These are phyloP conservation scores for Ferdinandea cuprea DNA, from an alignment of 2,888 invertebrate species.

Conservation along the genomic window DNA sequence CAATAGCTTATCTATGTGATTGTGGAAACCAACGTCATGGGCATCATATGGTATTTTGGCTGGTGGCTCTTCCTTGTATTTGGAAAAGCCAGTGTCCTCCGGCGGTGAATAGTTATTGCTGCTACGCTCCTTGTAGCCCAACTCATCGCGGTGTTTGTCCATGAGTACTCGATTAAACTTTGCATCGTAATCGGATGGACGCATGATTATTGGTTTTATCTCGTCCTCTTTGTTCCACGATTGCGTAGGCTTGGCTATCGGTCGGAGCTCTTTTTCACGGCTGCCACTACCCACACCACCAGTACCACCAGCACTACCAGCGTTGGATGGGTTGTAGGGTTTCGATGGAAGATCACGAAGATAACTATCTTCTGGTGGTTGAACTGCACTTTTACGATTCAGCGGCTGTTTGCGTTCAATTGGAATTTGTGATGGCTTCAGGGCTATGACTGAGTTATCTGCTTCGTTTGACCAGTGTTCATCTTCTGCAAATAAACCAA, in stretches of 20 bases:
- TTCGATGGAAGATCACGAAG: slow-evolving; percentile 82
- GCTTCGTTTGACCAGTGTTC: slow-evolving; percentile 83
- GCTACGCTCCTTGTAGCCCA: slow-evolving; percentile 77
- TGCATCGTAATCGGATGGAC: slow-evolving; percentile 82
- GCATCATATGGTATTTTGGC: slow-evolving; percentile 67
- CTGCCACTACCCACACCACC: slow-evolving; percentile 62
- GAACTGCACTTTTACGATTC: slow-evolving; percentile 81
- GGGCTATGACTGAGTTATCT: slow-evolving; percentile 82
- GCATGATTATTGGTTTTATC: slow-evolving; percentile 82
- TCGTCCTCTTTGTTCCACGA: slow-evolving; percentile 82
- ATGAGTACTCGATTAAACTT: slow-evolving; percentile 82
- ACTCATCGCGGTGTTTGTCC: slow-evolving; percentile 74
- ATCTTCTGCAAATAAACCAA: slow-evolving; percentile 79
- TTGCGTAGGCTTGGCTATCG: slow-evolving; percentile 64
- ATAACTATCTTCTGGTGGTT: slow-evolving; percentile 81
- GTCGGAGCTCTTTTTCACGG: slow-evolving; percentile 71
- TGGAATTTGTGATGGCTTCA: slow-evolving; percentile 81
- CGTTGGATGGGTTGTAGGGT: slow-evolving; percentile 79
- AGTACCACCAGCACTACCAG: slow-evolving; percentile 39
- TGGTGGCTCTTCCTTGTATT: slow-evolving; percentile 67
- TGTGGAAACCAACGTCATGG: slow-evolving; percentile 80
- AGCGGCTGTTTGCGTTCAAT: slow-evolving; percentile 79
- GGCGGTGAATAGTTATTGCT: slow-evolving; percentile 70
- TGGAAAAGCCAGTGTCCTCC: slow-evolving; percentile 69
- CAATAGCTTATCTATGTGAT: slow-evolving; percentile 80